Conservation (phyloP, 2,113 vertebrate genomes). For the Recurvirostra avosetta region DNA sequence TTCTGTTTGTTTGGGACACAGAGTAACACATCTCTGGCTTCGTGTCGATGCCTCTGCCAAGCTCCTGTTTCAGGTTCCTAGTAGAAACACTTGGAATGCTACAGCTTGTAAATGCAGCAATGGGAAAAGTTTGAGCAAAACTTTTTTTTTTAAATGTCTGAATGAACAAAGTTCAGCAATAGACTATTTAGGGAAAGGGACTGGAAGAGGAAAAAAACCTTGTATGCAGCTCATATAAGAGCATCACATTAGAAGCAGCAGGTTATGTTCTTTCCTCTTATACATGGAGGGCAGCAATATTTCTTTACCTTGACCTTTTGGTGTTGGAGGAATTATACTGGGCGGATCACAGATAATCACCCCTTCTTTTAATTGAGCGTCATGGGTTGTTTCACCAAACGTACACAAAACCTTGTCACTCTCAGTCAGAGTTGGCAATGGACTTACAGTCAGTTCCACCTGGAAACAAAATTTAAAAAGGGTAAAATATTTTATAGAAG, state of each 20-base stretch:
- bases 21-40: neutral
- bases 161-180: neutral
- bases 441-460: slow-evolving; percentile 75
- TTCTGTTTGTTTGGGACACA: neutral
- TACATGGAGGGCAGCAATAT: neutral
- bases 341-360: slow-evolving; percentile 68
- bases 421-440: slow-evolving; percentile 61
- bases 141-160: neutral
- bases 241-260: neutral
- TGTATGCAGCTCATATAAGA: neutral
- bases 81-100: neutral
- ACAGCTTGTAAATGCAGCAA: neutral
- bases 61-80: neutral
- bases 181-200: neutral
- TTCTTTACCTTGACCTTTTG: slow-evolving; percentile 72
- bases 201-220: neutral
- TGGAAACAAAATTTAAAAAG: slow-evolving; percentile 17
- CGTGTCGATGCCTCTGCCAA: neutral
- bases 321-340: slow-evolving; percentile 55
- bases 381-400: slow-evolving; percentile 51
- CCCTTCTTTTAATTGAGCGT: neutral
- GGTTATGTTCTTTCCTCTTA: neutral
- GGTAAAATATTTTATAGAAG: neutral
- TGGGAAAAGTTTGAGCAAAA: neutral
- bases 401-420: slow-evolving; percentile 67